Conservation (phyloP, 2,113 vertebrate genomes). For the Onychorhynchus coronatus region DNA sequence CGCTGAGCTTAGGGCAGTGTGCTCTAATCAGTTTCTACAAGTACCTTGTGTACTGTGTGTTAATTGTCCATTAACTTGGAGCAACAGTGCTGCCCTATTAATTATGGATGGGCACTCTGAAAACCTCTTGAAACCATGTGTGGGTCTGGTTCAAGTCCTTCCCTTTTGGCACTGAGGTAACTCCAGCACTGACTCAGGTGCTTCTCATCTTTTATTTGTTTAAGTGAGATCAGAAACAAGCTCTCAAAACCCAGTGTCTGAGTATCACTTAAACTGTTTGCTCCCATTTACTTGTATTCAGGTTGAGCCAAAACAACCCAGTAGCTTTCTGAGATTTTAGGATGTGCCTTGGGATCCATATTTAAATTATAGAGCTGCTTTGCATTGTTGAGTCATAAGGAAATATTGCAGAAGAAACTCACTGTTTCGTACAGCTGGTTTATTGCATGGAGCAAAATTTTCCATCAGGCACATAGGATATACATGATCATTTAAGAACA, state of each 20-base stretch:
- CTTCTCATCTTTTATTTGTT: neutral
- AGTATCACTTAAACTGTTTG: neutral
- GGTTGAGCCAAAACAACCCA: neutral
- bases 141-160: neutral
- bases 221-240: neutral
- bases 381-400: neutral
- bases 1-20: neutral
- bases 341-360: neutral
- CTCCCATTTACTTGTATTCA: neutral
- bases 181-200: neutral
- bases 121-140: neutral
- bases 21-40: neutral
- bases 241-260: neutral
- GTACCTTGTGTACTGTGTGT: neutral
- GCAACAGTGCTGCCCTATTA: neutral
- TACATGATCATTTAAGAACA: constrained; percentile 31
- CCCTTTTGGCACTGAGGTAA: neutral
- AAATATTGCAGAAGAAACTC: neutral
- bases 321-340: neutral
- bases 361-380: neutral
- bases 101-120: neutral
- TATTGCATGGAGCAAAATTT: neutral
- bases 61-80: neutral
- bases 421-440: neutral
- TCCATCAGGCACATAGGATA: neutral